phyloP scores from a whole-genome alignment of 2,888 invertebrate species.

The Metallyticus violacea region DNA sequence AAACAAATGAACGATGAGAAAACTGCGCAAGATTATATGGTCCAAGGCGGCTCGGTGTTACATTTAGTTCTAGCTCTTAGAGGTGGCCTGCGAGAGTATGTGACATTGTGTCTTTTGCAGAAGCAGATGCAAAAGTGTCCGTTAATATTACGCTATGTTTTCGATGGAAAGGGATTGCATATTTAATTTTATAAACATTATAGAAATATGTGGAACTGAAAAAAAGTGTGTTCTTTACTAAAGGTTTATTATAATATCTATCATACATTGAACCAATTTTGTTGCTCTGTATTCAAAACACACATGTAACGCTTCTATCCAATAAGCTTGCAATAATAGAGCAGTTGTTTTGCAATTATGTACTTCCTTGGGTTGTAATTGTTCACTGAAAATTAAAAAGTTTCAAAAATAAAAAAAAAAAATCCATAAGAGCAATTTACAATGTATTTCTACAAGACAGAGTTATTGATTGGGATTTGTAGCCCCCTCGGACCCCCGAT shows the following conservation, averaged over 20 bases:
- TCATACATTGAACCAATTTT: neutral
- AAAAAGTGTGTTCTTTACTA: neutral
- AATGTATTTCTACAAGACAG: too few species aligned
- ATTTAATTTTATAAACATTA: neutral
- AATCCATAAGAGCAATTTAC: too few species aligned
- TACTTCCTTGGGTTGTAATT: neutral
- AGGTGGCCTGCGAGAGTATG: constrained; percentile 62
- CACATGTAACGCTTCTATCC: neutral
- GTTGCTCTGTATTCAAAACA: neutral
- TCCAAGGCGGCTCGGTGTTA: constrained; percentile 97
- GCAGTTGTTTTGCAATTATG: neutral
- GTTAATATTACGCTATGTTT: neutral
- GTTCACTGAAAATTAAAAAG: too few species aligned
- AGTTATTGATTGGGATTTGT: too few species aligned
- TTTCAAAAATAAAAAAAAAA: too few species aligned
- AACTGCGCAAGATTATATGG: constrained; percentile 99
- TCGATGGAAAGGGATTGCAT: neutral
- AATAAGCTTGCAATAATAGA: neutral
- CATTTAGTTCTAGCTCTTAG: constrained; percentile 97
- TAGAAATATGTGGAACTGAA: neutral
- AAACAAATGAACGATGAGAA: constrained; percentile 99
- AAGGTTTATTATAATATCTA: neutral
- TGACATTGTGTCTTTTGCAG: neutral
- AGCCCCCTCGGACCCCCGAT: too few species aligned
- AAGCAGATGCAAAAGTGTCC: neutral